Percentiles rank a stretch among this genome's conserved stretches.
These are phyloP conservation scores for Hemibagrus wyckioides DNA, from an alignment of 2,113 vertebrate genomes.

Conservation along the genomic window DNA sequence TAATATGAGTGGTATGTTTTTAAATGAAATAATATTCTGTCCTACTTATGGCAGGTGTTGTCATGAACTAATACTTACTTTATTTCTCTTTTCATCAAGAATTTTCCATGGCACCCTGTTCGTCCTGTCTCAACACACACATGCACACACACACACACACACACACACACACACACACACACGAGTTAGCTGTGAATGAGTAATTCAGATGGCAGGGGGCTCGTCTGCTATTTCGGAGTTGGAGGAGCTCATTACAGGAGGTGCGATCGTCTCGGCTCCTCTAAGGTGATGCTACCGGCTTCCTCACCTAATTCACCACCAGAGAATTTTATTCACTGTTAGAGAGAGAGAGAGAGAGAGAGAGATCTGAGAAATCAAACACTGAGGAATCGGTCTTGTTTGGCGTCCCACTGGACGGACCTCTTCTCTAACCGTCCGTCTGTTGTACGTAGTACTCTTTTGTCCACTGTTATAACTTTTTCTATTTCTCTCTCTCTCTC, in stretches of 20 bases:
- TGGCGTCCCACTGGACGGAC: background rate
- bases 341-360: slow-evolving; percentile 57
- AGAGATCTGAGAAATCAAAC: slow-evolving; percentile 9
- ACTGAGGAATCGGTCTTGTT: background rate
- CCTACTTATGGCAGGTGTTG: slow-evolving; percentile 53
- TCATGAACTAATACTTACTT: slow-evolving; percentile 74
- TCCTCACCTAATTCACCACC: slow-evolving; percentile 66
- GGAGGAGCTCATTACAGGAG: slow-evolving; percentile 85
- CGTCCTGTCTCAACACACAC: slow-evolving; percentile 31
- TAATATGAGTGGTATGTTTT: slow-evolving; percentile 79
- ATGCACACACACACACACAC: slow-evolving; percentile 27
- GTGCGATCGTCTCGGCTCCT: slow-evolving; percentile 79
- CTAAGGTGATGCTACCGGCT: slow-evolving; percentile 67
- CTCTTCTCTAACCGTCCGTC: background rate
- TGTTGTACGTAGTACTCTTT: slow-evolving; percentile 22
- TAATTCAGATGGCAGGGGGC: slow-evolving; percentile 58
- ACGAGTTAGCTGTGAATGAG: slow-evolving; percentile 41
- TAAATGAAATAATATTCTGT: slow-evolving; percentile 72
- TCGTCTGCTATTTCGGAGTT: slow-evolving; percentile 75
- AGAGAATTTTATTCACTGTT: slow-evolving; percentile 74
- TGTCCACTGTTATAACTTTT: background rate
- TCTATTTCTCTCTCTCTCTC: background rate
- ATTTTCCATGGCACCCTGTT: slow-evolving; percentile 67
- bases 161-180: slow-evolving; percentile 11
- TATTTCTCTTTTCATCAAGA: slow-evolving; percentile 80